Evolutionary conservation across 2,113 vertebrate species (phyloP).

Genomic region (Lipophrys pholis): DNA sequence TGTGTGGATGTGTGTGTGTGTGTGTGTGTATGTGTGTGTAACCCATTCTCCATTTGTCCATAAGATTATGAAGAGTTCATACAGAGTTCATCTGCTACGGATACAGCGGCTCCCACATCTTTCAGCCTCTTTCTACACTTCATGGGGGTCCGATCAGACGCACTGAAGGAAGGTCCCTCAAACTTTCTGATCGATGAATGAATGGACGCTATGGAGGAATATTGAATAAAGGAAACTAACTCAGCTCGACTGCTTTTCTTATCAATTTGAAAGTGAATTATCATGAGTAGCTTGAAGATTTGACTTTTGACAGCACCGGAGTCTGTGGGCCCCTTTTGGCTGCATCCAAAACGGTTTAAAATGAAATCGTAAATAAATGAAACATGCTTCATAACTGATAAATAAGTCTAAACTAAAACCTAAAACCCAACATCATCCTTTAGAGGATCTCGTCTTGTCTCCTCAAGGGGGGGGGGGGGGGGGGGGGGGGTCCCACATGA

Average conservation of each 20-base stretch:
- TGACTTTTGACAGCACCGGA: conserved; percentile 26
- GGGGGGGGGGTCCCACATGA: conserved; percentile 46
- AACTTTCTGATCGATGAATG: conserved; percentile 15
- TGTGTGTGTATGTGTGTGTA: conserved; percentile 53
- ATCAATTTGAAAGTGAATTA: background rate
- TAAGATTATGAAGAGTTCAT: conserved; percentile 86
- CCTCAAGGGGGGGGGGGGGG: no score
- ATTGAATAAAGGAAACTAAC: background rate
- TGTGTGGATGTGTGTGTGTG: conserved; percentile 22
- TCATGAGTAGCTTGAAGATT: conserved; percentile 26
- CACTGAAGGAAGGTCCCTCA: background rate
- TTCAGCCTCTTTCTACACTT: conserved; percentile 44
- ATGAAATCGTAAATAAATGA: background rate
- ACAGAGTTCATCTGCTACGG: conserved; percentile 81
- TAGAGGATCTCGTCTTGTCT: no score
- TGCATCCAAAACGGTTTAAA: background rate
- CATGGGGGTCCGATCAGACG: conserved; percentile 47
- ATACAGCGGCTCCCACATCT: conserved; percentile 68
- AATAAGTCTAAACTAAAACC: conserved; percentile 23
- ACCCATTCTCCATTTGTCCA: conserved; percentile 81
- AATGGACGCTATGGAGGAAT: background rate
- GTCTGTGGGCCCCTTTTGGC: background rate
- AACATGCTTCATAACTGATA: conserved; percentile 11
- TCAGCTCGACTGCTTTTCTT: background rate
- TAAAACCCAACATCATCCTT: background rate